Percentiles rank a stretch among this genome's conserved stretches.
Conservation (phyloP, 2,888 invertebrate genomes). For the Mythimna albipuncta region DNA sequence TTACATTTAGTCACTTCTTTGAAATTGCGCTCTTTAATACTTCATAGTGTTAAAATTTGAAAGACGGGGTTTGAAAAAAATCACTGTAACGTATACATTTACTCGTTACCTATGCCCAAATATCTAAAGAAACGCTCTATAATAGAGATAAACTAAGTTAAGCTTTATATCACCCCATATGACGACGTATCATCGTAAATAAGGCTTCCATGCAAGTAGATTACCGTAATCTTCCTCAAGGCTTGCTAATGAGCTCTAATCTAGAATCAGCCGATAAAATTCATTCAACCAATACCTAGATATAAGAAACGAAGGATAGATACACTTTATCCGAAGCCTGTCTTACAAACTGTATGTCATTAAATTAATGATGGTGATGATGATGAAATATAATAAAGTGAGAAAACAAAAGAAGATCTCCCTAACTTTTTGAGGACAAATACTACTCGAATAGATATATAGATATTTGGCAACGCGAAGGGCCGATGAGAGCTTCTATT, state of each 20-base stretch:
- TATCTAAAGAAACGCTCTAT: neutral
- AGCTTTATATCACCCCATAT: neutral
- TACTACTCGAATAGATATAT: too few species aligned
- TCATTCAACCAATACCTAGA: neutral
- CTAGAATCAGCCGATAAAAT: neutral
- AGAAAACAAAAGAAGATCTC: too few species aligned
- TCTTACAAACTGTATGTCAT: neutral
- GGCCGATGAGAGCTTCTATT: too few species aligned
- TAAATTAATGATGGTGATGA: neutral
- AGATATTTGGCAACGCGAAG: too few species aligned
- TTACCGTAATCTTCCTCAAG: constrained; percentile 7
- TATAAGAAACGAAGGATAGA: neutral
- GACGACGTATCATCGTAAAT: neutral
- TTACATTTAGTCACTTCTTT: too few species aligned
- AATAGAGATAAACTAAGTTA: neutral
- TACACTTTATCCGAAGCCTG: neutral
- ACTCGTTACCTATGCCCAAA: neutral
- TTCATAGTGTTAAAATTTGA: neutral
- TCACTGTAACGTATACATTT: neutral
- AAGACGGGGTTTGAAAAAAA: neutral
- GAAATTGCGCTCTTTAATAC: neutral
- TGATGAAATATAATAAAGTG: neutral
- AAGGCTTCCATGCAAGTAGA: constrained; percentile 7
- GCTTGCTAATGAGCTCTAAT: neutral
- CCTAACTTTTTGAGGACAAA: too few species aligned